phyloP scores from a whole-genome alignment of 37 sponge, comb jelly and placozoan species.

The Petrosia ficiformis region DNA sequence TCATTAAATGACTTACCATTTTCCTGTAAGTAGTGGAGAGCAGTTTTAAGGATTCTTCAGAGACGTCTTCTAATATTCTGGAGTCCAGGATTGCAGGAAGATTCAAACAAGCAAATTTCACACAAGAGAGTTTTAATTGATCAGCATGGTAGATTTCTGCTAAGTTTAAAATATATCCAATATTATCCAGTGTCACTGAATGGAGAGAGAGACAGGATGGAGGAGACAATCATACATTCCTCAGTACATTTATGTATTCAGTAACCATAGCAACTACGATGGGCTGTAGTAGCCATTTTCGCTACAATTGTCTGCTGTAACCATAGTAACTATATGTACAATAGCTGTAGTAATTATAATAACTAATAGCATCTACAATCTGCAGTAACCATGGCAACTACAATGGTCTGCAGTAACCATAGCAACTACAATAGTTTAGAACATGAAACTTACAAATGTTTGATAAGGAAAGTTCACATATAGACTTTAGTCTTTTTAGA shows the following conservation, averaged over 20 bases:
- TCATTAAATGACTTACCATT: slow-evolving; percentile 23
- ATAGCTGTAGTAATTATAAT: too few species aligned
- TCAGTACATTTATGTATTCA: too few species aligned
- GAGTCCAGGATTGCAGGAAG: slow-evolving; percentile 62
- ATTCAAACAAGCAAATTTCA: slow-evolving; percentile 79
- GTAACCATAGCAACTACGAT: too few species aligned
- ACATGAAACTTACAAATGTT: slow-evolving; percentile 28
- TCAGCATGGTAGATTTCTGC: slow-evolving; percentile 56
- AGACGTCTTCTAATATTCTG: slow-evolving; percentile 39
- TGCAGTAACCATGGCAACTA: too few species aligned
- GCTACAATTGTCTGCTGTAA: too few species aligned
- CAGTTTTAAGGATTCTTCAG: slow-evolving; percentile 7
- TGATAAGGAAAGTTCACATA: slow-evolving; percentile 58
- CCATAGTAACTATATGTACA: too few species aligned
- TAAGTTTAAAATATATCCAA: slow-evolving; percentile 44
- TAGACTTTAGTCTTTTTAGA: slow-evolving; percentile 40
- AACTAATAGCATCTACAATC: too few species aligned
- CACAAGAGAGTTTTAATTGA: slow-evolving; percentile 59
- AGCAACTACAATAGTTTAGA: not conserved
- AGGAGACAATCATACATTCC: too few species aligned
- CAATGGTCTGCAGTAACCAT: not conserved
- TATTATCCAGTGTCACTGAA: slow-evolving; percentile 59
- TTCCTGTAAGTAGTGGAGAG: slow-evolving; percentile 25
- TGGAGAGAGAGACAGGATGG: not conserved
- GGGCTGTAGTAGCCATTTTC: too few species aligned